Base-by-base conservation (phyloP, 2,797 vertebrate species). In the Coregonus sp. region DNA sequence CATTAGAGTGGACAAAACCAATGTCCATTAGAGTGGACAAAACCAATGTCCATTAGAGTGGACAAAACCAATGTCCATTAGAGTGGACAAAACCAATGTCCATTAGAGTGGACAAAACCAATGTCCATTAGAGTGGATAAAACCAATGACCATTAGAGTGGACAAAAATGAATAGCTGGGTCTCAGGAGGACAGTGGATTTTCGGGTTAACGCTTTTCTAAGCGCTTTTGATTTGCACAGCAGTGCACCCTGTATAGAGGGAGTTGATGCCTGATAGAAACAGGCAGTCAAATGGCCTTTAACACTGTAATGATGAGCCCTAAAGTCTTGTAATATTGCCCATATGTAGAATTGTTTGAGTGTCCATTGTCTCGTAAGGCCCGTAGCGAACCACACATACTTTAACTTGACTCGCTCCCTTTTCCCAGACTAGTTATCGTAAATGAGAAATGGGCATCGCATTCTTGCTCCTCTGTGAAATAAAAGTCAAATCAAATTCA, bases 401-500 rank as follows among this genome's bases (percentile, higher is more conserved):
- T 29, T 63, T 20, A 59, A 59, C 56, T 59, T 59, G 6, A 20
- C 61, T 29, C 61, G 20, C 61, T 65, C 12, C 25, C 11, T 65
- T 65, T 65, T 65, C 61, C 25, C 65, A 67, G 29, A 25, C 9
- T 33, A 0, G 31, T 67, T 67, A 31, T 65, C 31, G 15, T 25
- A 67, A 67, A 67, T 33, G 25, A 66, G 63, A 35, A 31, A 9
- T 67, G 59, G 56, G 20, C 59, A 25, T 63, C 59, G 5, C 20
- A 29, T 3, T 33, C 29, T 33, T 14, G 16, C 68, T 82, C 77
- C 68, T 79, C 72, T 77, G 68, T 78, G 74, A 80, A 83, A 85
- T 84, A 78, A 85, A 85, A 75, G 79, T 82, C 80, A 75, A 71
- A 74, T 83, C 65, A 74, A 78, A 85, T 83, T 82, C 18, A 66